Evolutionary conservation across 2,113 vertebrate species (phyloP), one percentile per base, ranked within the genome.

Genomic region (Aegithalos caudatus): DNA sequence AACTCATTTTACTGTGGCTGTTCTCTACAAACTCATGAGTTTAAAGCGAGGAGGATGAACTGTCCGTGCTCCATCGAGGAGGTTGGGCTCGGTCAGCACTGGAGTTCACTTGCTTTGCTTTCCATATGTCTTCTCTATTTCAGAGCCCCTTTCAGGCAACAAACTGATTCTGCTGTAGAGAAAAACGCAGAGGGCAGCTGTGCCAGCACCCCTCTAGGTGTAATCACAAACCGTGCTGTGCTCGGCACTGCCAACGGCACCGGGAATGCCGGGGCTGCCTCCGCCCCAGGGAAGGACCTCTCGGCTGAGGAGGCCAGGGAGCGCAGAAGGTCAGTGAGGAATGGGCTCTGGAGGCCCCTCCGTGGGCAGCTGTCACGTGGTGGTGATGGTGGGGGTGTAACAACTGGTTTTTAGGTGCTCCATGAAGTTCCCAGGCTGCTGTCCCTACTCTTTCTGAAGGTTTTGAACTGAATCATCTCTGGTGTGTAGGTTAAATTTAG

Each of bases 141-240:
- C 97, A 98, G 98, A 97, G 58, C 95, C 88, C 97, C 98, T 96
- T 96, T 97, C 95, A 97, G 92, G 95, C 95, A 96, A 62, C 98
- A 96, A 86, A 92, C 80, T 71, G 98, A 98, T 90, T 92, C 96
- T 40, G 88, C 96, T 73, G 90, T 96, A 93, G 98, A 98, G 96
- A 98, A 93, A 93, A 94, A 51, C 80, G 48, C 96, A 90, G 98
- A 98, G 70, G 79, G 51, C 81, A 77, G 95, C 87, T 96, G 96
- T 78, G 81, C 89, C 81, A 97, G 96, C 94, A 97, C 95, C 74
- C 98, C 98, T 0, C 96, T 98, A 92, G 96, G 98, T 92, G 98
- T 97, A 94, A 98, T 98, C 97, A 98, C 98, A 89, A 98, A 98
- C 61, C 96, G 91, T 20, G 94, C 97, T 72, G 45, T 89, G 22